These are phyloP conservation scores for Dryadula phaetusa DNA, from an alignment of 2,888 invertebrate species.

Conservation along the genomic window DNA sequence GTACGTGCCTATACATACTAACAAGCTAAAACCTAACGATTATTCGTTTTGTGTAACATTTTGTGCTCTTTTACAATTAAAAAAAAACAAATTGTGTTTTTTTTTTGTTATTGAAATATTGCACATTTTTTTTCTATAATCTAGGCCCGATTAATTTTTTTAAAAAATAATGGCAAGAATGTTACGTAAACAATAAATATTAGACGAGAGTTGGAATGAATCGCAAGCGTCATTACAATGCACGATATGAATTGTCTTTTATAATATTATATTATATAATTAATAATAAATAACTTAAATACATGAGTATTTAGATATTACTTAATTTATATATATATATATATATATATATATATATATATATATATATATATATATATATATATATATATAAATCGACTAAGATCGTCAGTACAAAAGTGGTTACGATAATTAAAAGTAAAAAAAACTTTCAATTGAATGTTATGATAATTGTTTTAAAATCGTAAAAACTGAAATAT, in stretches of 20 bases:
- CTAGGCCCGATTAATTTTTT: conserved; percentile 43
- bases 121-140: conserved; percentile 21
- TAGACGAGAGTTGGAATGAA: conserved; percentile 63
- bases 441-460: too few relatives aligned
- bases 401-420: neutral
- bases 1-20: conserved; percentile 43
- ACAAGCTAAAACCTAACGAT: conserved; percentile 37
- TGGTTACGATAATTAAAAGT: too few relatives aligned
- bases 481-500: too few relatives aligned
- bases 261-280: conserved; percentile 4
- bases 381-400: too few relatives aligned
- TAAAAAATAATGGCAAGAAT: conserved; percentile 59
- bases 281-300: conserved; percentile 6
- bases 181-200: conserved; percentile 46
- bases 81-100: neutral
- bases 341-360: too few relatives aligned
- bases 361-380: too few relatives aligned
- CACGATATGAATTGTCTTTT: conserved; percentile 24
- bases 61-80: conserved; percentile 33
- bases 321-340: too few relatives aligned
- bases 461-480: too few relatives aligned
- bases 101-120: conserved; percentile 37
- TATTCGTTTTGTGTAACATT: conserved; percentile 25
- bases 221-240: conserved; percentile 1
- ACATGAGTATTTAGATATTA: conserved; percentile 15